Percentiles rank a stretch among this genome's conserved stretches.
phyloP scores from a whole-genome alignment of 2,113 vertebrate genomes.

The Castor canadensis region DNA sequence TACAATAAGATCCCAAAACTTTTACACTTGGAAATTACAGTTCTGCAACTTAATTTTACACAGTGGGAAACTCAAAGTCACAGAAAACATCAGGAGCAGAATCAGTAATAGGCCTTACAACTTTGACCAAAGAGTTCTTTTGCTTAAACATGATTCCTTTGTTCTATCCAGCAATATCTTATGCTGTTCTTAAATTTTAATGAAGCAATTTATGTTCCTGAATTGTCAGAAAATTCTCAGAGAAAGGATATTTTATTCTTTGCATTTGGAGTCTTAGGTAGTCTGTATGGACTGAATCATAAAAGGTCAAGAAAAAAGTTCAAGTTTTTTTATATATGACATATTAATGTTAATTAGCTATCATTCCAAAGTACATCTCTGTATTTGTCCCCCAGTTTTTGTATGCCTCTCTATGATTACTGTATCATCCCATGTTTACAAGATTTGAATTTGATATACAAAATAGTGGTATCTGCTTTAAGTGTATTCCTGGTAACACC shows the following conservation, averaged over 20 bases:
- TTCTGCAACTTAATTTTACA: neutral
- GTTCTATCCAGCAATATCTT: neutral
- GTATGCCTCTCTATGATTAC: neutral
- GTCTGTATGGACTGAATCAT: neutral
- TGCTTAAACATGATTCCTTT: neutral
- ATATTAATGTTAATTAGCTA: neutral
- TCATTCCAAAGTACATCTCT: neutral
- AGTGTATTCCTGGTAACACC: neutral
- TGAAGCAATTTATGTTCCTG: neutral
- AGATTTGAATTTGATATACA: neutral
- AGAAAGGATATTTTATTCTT: neutral
- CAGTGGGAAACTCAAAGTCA: neutral
- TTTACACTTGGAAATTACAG: neutral
- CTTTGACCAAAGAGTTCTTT: neutral
- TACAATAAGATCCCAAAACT: neutral
- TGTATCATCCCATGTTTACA: neutral
- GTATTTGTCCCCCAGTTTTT: neutral
- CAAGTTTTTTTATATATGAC: neutral
- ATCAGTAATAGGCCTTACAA: neutral
- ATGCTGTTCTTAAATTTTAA: neutral
- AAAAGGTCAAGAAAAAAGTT: neutral
- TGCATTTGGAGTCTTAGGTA: neutral
- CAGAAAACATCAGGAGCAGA: neutral
- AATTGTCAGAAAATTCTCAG: neutral
- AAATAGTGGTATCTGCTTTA: no score